A percentile compares a stretch with the other conserved stretches of the same genome.
Evolutionary conservation across 2,797 vertebrate genomes (phyloP).

Genomic region (Mycteria americana): DNA sequence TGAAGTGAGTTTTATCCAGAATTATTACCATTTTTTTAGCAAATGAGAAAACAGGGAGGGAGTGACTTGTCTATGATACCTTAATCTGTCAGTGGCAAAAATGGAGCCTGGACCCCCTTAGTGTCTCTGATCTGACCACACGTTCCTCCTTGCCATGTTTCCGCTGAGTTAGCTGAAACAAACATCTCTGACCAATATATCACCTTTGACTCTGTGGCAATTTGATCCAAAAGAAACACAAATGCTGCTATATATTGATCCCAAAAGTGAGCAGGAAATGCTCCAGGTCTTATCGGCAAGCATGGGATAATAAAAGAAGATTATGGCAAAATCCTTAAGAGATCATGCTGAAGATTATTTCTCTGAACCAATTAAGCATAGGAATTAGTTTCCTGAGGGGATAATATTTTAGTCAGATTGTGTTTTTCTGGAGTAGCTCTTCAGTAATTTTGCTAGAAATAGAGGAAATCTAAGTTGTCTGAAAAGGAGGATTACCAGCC

Average conservation of each 20-base stretch:
- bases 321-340: slow-evolving; percentile 40
- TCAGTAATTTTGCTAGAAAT: background rate
- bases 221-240: background rate
- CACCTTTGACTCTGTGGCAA: background rate
- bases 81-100: background rate
- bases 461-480: background rate
- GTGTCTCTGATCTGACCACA: background rate
- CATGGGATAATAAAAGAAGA: slow-evolving; percentile 19
- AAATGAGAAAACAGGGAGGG: background rate
- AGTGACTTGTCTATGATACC: background rate
- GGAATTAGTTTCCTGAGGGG: slow-evolving; percentile 43
- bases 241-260: background rate
- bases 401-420: background rate
- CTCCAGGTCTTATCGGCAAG: slow-evolving; percentile 12
- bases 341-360: slow-evolving; percentile 28
- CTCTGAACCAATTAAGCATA: slow-evolving; percentile 53
- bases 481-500: background rate
- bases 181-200: background rate
- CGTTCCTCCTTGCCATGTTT: background rate
- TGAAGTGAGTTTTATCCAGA: background rate
- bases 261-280: background rate
- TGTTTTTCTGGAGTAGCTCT: background rate
- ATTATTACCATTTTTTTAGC: background rate
- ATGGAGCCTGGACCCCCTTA: background rate
- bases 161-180: background rate